These are phyloP conservation scores for Chelmon rostratus DNA, from an alignment of 2,797 vertebrate genomes.

Conservation along the genomic window DNA sequence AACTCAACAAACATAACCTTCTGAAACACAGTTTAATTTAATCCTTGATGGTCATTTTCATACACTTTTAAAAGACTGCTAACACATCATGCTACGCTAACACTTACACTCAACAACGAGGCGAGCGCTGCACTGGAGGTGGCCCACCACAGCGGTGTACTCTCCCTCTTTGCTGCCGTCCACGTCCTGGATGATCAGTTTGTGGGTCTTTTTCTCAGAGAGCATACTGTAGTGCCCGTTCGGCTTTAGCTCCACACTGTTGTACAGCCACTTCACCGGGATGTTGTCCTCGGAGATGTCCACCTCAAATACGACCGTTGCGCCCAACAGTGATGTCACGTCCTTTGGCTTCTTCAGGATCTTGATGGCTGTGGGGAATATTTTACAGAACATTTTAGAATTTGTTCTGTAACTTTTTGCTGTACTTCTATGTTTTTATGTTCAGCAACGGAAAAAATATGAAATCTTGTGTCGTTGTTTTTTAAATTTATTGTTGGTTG, in stretches of 20 bases:
- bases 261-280: slow-evolving; percentile 96
- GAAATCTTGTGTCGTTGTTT: neutral
- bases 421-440: neutral
- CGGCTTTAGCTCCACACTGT: slow-evolving; percentile 90
- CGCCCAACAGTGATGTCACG: slow-evolving; percentile 92
- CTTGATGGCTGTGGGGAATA: slow-evolving; percentile 89
- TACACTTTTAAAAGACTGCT: neutral
- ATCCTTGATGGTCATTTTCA: neutral
- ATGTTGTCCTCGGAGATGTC: slow-evolving; percentile 95
- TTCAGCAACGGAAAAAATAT: neutral
- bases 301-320: slow-evolving; percentile 92
- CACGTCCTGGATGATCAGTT: slow-evolving; percentile 91
- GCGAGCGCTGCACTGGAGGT: slow-evolving; percentile 92
- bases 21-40: neutral
- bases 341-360: slow-evolving; percentile 98
- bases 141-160: slow-evolving; percentile 92
- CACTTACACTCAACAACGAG: slow-evolving; percentile 92
- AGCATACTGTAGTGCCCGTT: slow-evolving; percentile 89
- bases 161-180: slow-evolving; percentile 89
- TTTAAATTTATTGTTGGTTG: neutral
- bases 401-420: neutral
- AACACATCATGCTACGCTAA: neutral
- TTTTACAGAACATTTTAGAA: neutral
- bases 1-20: neutral
- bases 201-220: slow-evolving; percentile 95